These are phyloP conservation scores for Lampropteryx suffumata DNA, from an alignment of 2,888 invertebrate species.

Conservation along the genomic window DNA sequence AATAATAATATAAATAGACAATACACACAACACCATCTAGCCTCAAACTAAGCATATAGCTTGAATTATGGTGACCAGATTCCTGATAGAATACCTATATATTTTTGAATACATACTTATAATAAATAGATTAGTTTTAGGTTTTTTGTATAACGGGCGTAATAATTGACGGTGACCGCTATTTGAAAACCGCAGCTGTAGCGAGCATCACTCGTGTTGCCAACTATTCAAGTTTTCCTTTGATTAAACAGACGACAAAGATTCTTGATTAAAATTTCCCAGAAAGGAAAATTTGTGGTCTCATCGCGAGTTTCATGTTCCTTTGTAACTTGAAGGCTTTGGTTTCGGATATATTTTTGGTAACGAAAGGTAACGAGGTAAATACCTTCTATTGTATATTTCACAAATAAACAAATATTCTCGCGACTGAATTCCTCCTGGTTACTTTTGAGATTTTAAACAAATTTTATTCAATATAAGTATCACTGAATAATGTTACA, in stretches of 20 bases:
- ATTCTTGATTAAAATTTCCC: constrained; percentile 69
- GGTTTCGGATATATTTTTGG: constrained; percentile 34
- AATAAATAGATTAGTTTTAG: too few species aligned
- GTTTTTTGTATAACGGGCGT: neutral
- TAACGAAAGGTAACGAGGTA: constrained; percentile 33
- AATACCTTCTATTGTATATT: constrained; percentile 26
- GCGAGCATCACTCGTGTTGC: constrained; percentile 35
- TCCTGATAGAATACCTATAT: too few species aligned
- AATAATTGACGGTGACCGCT: neutral
- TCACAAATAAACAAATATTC: too few species aligned
- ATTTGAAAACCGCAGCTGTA: neutral
- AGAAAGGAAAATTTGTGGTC: constrained; percentile 45
- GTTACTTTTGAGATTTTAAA: too few species aligned
- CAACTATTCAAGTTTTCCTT: constrained; percentile 62
- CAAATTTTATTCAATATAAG: too few species aligned
- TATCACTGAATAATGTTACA: too few species aligned
- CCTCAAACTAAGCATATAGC: too few species aligned
- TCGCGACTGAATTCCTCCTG: too few species aligned
- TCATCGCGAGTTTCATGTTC: constrained; percentile 37
- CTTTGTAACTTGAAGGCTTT: constrained; percentile 56
- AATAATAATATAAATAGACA: too few species aligned
- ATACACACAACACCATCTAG: too few species aligned
- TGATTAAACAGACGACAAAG: constrained; percentile 63
- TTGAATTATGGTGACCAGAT: too few species aligned
- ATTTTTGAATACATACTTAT: too few species aligned